Evolutionary conservation across 2,888 invertebrate species (phyloP).

Genomic region (Dasypolia templi): DNA sequence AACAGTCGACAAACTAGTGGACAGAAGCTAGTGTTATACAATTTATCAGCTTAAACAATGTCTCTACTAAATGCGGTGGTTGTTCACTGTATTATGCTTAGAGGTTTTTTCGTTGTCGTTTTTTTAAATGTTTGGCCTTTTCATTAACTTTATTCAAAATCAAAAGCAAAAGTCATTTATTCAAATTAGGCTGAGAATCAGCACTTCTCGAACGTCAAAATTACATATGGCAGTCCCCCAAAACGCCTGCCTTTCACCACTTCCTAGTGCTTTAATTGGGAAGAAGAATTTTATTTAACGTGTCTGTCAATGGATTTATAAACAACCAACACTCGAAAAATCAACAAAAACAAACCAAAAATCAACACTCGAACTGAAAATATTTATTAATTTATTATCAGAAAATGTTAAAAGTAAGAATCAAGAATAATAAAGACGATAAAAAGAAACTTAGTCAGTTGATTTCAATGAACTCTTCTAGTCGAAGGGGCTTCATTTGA

Average conservation of each 20-base stretch:
- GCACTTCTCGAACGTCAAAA: too few species aligned
- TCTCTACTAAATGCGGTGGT: too few species aligned
- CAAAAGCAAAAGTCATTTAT: too few species aligned
- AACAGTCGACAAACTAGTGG: neutral
- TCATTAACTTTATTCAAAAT: too few species aligned
- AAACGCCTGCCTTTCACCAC: too few species aligned
- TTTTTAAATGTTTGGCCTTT: neutral
- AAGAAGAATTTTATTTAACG: too few species aligned
- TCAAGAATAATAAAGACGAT: neutral
- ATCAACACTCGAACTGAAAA: too few species aligned
- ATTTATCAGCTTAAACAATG: neutral
- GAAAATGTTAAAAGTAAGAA: neutral
- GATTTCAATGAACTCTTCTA: conserved; percentile 7
- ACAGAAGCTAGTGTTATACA: neutral
- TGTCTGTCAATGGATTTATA: neutral
- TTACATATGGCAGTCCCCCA: too few species aligned
- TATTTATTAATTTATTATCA: neutral
- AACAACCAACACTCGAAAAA: neutral
- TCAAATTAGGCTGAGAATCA: too few species aligned
- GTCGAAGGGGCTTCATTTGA: conserved; percentile 2
- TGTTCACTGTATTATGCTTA: neutral
- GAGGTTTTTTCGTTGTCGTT: neutral
- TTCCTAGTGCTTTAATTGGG: too few species aligned
- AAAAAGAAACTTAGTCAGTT: conserved; percentile 6
- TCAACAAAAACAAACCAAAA: too few species aligned